Percentiles rank a stretch among this genome's conserved stretches.
phyloP scores from a whole-genome alignment of 2,888 invertebrate species.

The Azorinus chamasolen region DNA sequence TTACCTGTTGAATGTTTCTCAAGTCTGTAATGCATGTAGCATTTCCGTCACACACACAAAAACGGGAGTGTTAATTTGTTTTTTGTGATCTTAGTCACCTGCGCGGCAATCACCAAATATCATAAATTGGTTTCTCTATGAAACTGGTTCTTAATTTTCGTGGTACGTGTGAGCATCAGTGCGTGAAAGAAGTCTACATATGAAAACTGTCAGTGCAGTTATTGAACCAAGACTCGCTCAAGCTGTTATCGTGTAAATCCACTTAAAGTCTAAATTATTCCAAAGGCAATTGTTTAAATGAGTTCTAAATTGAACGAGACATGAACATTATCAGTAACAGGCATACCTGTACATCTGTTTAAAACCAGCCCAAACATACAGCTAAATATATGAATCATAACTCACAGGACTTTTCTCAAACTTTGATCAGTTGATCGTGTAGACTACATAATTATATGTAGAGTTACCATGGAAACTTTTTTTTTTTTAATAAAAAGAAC shows the following conservation, averaged over 20 bases:
- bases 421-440: too few species aligned
- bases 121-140: constrained; percentile 50
- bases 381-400: too few species aligned
- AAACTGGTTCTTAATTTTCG: constrained; percentile 59
- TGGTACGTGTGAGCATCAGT: constrained; percentile 37
- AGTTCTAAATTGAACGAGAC: too few species aligned
- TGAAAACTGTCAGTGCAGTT: background rate
- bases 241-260: constrained; percentile 9
- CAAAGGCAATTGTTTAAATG: background rate
- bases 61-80: constrained; percentile 49
- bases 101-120: constrained; percentile 36
- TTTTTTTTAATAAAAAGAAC: too few species aligned
- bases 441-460: too few species aligned
- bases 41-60: constrained; percentile 40
- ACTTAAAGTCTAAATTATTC: constrained; percentile 13
- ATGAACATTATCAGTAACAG: too few species aligned
- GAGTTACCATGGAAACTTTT: too few species aligned
- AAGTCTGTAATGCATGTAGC: constrained; percentile 9
- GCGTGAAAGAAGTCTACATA: constrained; percentile 33
- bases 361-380: too few species aligned
- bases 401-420: too few species aligned
- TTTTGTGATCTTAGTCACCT: constrained; percentile 36
- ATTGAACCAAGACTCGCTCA: constrained; percentile 1
- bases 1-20: constrained; percentile 47
- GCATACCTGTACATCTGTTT: too few species aligned